Evolutionary conservation across 2,797 vertebrate species (phyloP).

Genomic region (Pipistrellus kuhlii): DNA sequence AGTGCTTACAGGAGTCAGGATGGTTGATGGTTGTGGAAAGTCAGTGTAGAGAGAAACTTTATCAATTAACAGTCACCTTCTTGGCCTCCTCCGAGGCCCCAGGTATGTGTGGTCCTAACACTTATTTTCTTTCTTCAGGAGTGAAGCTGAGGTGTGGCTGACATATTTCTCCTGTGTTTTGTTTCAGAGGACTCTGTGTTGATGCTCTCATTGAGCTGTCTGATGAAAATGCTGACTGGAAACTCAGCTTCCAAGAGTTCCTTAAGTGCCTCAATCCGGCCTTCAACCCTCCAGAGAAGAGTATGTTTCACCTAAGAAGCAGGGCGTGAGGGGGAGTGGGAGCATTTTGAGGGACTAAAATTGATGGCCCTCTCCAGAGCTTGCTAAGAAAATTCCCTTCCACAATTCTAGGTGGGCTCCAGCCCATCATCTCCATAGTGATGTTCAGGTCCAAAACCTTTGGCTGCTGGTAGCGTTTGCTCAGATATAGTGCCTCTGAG

Average conservation of each 20-base stretch:
- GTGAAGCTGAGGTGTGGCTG: neutral
- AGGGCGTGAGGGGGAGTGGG: neutral
- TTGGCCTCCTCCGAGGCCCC: neutral
- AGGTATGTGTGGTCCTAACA: neutral
- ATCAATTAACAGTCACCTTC: neutral
- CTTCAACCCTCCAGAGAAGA: constrained; percentile 98
- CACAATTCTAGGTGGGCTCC: neutral
- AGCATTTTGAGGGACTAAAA: neutral
- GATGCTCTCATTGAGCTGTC: constrained; percentile 99
- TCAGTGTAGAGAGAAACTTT: neutral
- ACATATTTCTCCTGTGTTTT: constrained; percentile 67
- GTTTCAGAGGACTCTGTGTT: constrained; percentile 95
- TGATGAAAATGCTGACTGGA: constrained; percentile 99
- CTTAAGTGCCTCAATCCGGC: constrained; percentile 97
- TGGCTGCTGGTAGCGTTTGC: neutral
- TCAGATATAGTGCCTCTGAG: neutral
- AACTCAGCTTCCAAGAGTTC: constrained; percentile 98
- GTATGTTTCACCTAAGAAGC: constrained; percentile 87
- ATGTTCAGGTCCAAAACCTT: neutral
- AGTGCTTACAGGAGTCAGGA: neutral
- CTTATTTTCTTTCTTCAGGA: neutral
- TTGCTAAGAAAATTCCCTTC: neutral
- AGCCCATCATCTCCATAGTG: neutral
- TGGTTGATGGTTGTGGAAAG: neutral
- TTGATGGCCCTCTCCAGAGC: neutral